Percentiles rank a stretch among this genome's conserved stretches.
phyloP scores from a whole-genome alignment of 2,113 vertebrate genomes.

The Megaptera novaeangliae region DNA sequence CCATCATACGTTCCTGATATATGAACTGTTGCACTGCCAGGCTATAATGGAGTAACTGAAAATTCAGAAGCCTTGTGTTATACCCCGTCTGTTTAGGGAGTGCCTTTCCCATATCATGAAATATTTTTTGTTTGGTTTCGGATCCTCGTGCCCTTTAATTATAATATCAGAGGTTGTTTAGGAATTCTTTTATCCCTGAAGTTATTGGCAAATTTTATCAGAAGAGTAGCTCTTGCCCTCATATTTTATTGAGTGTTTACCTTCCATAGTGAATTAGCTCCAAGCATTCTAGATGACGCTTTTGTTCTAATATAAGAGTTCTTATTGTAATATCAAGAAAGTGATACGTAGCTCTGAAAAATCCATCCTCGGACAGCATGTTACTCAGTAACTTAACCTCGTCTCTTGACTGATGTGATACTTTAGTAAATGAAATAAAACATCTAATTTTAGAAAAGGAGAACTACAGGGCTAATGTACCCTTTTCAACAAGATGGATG shows the following conservation, averaged over 20 bases:
- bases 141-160: constrained; percentile 27
- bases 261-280: neutral
- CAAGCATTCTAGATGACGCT: neutral
- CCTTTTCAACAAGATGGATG: constrained; percentile 47
- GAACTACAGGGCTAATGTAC: neutral
- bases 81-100: constrained; percentile 10
- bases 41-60: constrained; percentile 51
- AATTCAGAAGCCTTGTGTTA: constrained; percentile 43
- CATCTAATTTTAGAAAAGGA: constrained; percentile 44
- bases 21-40: constrained; percentile 61
- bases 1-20: constrained; percentile 70
- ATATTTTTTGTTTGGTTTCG: neutral
- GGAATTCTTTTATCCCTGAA: neutral
- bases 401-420: constrained; percentile 43
- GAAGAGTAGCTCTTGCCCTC: neutral
- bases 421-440: constrained; percentile 54
- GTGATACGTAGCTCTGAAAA: neutral
- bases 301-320: neutral
- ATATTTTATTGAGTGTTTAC: neutral
- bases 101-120: neutral
- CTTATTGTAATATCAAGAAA: neutral
- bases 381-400: neutral
- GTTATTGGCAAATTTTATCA: constrained; percentile 56
- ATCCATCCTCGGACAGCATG: neutral
- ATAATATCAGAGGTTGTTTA: constrained; percentile 28